Evolutionary conservation across 2,888 invertebrate genomes (phyloP).

Genomic region (Psylliodes chrysocephalus): DNA sequence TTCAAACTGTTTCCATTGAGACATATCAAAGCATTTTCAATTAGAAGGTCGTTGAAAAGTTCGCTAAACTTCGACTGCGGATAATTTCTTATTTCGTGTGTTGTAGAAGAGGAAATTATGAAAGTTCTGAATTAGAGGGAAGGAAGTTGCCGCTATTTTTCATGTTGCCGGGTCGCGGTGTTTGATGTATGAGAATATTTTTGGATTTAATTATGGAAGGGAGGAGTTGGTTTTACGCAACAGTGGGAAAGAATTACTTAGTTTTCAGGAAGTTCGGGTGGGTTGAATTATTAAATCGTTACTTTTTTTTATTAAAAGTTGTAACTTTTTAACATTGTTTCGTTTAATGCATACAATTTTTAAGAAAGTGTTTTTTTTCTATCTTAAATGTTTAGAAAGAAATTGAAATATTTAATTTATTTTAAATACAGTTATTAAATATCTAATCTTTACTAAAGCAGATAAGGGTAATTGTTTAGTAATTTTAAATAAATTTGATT

Average conservation of each 20-base stretch:
- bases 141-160: slow-evolving; percentile 57
- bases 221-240: slow-evolving; percentile 10
- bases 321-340: neutral
- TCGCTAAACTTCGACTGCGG: slow-evolving; percentile 38
- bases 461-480: too few relatives aligned
- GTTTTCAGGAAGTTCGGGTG: neutral
- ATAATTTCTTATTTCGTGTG: slow-evolving; percentile 51
- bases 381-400: too few relatives aligned
- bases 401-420: too few relatives aligned
- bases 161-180: slow-evolving; percentile 48
- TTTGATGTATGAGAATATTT: slow-evolving; percentile 51
- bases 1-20: slow-evolving; percentile 47
- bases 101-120: slow-evolving; percentile 59
- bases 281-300: neutral
- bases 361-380: too few relatives aligned
- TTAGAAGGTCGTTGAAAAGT: slow-evolving; percentile 50
- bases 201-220: slow-evolving; percentile 34
- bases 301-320: neutral
- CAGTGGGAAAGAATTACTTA: neutral
- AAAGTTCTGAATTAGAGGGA: slow-evolving; percentile 55
- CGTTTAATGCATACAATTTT: too few relatives aligned
- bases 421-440: too few relatives aligned
- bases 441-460: too few relatives aligned
- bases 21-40: slow-evolving; percentile 53
- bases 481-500: too few relatives aligned